Base-by-base conservation (phyloP, 2,888 invertebrate genomes). In the Ephialtes manifestator region DNA sequence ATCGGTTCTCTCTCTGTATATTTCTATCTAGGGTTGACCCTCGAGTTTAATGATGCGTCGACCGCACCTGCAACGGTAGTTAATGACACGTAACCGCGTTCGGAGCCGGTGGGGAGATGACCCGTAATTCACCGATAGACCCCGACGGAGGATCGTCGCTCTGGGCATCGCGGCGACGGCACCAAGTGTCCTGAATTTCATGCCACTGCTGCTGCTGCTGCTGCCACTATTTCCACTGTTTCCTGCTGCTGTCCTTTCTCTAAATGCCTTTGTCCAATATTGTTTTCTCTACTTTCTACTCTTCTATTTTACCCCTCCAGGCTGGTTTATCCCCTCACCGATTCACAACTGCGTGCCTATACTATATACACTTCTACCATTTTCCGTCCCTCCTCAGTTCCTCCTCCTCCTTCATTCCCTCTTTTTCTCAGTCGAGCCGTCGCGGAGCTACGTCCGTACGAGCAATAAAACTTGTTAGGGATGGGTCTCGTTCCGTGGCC, bases 41-140 rank as follows among this genome's bases (percentile, higher is more conserved):
- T 43, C 65, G 51, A 31, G 79, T 77, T 58, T 83, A 83, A 85
- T 85, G 85, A 85, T 85, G 82, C 82, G 85, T 83, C 85, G 80
- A 76, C 72, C 82, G 82, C 85, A 85, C 80, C 85, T 85, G 85
- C 80, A 83, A 72, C 82, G 76, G 67, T 80, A 85, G 72, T 85
- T 85, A 85, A 85, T 85, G 85, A 85, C 76, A 79, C 79, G 85
- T 80, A 80, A 85, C 43, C 81, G 63, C 58, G 53, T 39, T 51
- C 39, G 76, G 35, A 39, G 46, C 20, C 68, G 76, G 65, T 48
- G 68, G 74, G 39, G 51, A 46, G 60, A 68, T 74, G 55, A 58
- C 55, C 70, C 60, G 60, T 74, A 78, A 63, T 79, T 63, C 68
- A 63, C 20, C 74, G 60, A 70, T 83, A 79, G 65, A 51, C 48